phyloP scores from a whole-genome alignment of 2,888 invertebrate species.

The Dasysyrphus tricinctus region DNA sequence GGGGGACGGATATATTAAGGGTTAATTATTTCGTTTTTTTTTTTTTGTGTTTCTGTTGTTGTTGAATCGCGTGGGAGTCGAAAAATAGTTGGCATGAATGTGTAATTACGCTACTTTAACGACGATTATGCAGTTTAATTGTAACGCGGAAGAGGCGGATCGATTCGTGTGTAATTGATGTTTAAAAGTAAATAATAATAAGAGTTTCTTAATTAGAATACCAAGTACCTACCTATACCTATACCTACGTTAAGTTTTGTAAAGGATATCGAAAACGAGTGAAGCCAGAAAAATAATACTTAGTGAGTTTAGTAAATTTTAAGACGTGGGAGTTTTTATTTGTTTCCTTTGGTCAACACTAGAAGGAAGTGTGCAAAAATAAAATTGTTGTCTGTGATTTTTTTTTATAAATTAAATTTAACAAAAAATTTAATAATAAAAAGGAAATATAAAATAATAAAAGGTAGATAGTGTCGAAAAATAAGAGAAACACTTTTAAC shows the following conservation, averaged over 20 bases:
- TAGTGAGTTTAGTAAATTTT: neutral
- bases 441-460: neutral
- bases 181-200: conserved; percentile 54
- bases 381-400: conserved; percentile 58
- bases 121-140: conserved; percentile 74
- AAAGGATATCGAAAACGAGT: conserved; percentile 62
- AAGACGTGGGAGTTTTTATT: conserved; percentile 36
- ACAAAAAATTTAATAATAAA: neutral
- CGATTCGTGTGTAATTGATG: conserved; percentile 66
- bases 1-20: conserved; percentile 21
- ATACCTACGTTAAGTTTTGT: neutral
- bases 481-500: neutral
- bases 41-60: conserved; percentile 10
- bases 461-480: neutral
- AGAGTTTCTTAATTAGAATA: conserved; percentile 53
- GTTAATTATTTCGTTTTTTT: conserved; percentile 45
- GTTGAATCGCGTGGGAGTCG: conserved; percentile 51
- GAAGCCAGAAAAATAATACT: conserved; percentile 25
- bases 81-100: conserved; percentile 42
- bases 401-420: neutral
- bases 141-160: conserved; percentile 75
- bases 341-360: conserved; percentile 18
- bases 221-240: neutral
- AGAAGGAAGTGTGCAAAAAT: conserved; percentile 46
- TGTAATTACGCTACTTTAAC: conserved; percentile 73